Conservation (phyloP, 1,140 invertebrate species). For the Eumaeus atala region DNA sequence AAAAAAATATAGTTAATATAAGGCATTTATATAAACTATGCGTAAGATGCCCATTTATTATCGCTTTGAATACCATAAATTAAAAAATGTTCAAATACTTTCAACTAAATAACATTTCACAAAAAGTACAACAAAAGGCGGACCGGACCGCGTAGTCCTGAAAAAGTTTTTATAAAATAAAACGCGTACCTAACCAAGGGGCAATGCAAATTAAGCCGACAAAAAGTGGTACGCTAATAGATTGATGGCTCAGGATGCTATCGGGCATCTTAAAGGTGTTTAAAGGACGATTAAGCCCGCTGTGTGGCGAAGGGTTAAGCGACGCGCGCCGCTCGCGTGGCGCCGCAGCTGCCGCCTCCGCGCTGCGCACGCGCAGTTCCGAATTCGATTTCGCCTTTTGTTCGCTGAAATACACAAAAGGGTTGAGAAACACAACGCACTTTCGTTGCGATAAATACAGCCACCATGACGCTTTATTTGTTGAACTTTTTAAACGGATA, state of each 20-base stretch:
- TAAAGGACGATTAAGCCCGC: slow-evolving; percentile 4
- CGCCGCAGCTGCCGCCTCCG: slow-evolving; percentile 14
- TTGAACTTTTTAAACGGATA: background rate
- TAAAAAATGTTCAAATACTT: too few relatives aligned
- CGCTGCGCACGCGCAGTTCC: slow-evolving; percentile 26
- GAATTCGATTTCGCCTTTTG: slow-evolving; percentile 30
- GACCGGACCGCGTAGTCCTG: too few relatives aligned
- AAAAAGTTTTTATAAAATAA: too few relatives aligned
- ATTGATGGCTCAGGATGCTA: background rate
- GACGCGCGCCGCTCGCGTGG: slow-evolving; percentile 12
- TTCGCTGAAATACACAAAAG: slow-evolving; percentile 22
- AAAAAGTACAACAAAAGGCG: too few relatives aligned
- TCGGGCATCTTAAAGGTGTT: slow-evolving; percentile 8
- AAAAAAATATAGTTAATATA: too few relatives aligned
- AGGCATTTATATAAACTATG: too few relatives aligned
- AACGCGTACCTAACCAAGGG: too few relatives aligned
- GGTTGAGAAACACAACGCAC: slow-evolving; percentile 23
- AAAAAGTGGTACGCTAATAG: slow-evolving; percentile 4
- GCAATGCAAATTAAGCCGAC: background rate
- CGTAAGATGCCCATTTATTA: too few relatives aligned
- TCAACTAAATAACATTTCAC: too few relatives aligned
- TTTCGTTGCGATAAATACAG: slow-evolving; percentile 21
- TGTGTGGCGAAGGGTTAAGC: background rate
- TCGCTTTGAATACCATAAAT: too few relatives aligned
- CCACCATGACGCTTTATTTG: background rate